These are phyloP conservation scores for Paralichthys olivaceus DNA, from an alignment of 2,113 vertebrate genomes.

Conservation along the genomic window DNA sequence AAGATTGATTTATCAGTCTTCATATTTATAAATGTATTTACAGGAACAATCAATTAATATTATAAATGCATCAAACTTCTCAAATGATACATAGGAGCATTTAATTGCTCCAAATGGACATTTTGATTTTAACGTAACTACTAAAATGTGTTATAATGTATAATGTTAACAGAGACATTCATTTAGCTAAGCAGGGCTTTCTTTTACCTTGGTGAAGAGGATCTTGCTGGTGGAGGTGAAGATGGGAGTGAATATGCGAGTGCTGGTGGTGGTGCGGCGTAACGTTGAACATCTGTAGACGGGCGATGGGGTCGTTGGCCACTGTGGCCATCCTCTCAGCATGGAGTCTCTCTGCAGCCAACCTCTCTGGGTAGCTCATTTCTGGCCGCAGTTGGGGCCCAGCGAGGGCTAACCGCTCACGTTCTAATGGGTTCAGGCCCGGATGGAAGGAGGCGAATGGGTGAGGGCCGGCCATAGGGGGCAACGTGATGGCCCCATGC, in stretches of 20 bases:
- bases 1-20: no score
- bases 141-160: no score
- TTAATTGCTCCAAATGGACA: background rate
- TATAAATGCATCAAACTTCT: no score
- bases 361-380: constrained; percentile 96
- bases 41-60: no score
- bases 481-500: constrained; percentile 94
- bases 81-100: no score
- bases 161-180: background rate
- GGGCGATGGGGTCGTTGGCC: constrained; percentile 94
- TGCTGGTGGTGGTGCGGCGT: constrained; percentile 99
- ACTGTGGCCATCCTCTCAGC: constrained; percentile 96
- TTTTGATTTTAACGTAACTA: background rate
- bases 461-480: constrained; percentile 91
- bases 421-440: constrained; percentile 93
- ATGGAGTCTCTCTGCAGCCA: constrained; percentile 95
- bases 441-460: constrained; percentile 96
- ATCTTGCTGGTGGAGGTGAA: constrained; percentile 99
- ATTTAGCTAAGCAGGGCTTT: constrained; percentile 43
- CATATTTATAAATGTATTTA: no score
- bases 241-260: constrained; percentile 98
- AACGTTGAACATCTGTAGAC: constrained; percentile 99
- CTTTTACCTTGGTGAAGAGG: constrained; percentile 96
- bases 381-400: constrained; percentile 95
- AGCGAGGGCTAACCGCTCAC: constrained; percentile 93